Conservation (phyloP, 2,888 invertebrate species). For the Clanis bilineata region DNA sequence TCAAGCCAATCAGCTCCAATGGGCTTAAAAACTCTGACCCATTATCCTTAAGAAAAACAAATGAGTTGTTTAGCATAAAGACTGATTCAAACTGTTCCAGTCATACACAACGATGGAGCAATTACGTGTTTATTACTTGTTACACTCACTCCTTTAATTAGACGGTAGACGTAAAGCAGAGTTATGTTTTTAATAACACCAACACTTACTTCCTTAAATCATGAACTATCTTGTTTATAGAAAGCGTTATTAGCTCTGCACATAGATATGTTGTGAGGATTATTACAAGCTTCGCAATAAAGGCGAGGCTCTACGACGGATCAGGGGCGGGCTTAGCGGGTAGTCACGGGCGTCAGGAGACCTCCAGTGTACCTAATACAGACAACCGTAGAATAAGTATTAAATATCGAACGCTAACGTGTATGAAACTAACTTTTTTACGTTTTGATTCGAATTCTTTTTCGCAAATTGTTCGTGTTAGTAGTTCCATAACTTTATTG, state of each 20-base stretch:
- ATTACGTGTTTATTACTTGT: conserved; percentile 5
- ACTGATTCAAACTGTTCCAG: neutral
- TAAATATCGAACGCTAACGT: neutral
- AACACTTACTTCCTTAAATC: conserved; percentile 25
- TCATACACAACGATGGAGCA: neutral
- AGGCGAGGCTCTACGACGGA: conserved; percentile 59
- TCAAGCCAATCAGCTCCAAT: neutral
- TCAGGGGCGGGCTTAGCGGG: neutral
- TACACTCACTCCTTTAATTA: neutral
- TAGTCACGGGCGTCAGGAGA: neutral
- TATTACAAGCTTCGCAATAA: conserved; percentile 73
- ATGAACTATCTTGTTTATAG: conserved; percentile 55
- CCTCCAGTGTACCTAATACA: neutral
- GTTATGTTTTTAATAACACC: conserved; percentile 9
- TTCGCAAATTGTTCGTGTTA: no score
- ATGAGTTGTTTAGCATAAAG: neutral
- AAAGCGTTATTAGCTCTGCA: conserved; percentile 52
- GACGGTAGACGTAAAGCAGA: neutral
- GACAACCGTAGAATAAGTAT: neutral
- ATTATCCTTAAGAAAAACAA: neutral
- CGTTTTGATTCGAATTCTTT: no score
- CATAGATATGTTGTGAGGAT: conserved; percentile 48
- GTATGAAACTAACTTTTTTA: no score
- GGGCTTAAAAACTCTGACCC: neutral
- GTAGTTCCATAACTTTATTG: no score